phyloP scores from a whole-genome alignment of 2,797 vertebrate species.

The Phoebastria nigripes region DNA sequence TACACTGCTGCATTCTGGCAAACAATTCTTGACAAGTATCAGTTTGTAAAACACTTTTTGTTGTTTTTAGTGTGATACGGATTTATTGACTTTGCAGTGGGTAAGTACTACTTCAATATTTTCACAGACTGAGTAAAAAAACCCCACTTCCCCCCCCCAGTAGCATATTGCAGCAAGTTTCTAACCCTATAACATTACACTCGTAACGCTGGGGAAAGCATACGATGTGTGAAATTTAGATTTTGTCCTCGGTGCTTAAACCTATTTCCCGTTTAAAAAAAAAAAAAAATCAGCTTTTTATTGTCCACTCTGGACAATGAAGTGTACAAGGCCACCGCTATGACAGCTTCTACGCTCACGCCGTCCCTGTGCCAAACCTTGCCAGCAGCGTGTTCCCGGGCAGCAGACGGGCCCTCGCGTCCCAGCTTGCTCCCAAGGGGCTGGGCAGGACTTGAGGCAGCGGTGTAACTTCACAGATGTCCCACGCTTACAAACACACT shows the following conservation, averaged over 20 bases:
- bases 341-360: not conserved
- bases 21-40: not conserved
- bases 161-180: not conserved
- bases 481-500: not conserved
- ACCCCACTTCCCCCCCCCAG: no score
- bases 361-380: not conserved
- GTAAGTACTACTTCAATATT: conserved; percentile 17
- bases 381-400: not conserved
- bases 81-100: conserved; percentile 3
- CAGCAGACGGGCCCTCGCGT: not conserved
- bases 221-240: not conserved
- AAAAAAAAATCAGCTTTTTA: not conserved
- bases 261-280: not conserved
- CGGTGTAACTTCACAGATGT: not conserved
- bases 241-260: not conserved
- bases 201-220: not conserved
- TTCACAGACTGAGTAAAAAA: not conserved
- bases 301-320: not conserved
- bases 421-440: not conserved
- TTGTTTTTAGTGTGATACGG: not conserved
- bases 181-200: not conserved
- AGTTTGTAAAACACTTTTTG: not conserved
- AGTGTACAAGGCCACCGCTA: not conserved
- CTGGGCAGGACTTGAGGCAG: not conserved
- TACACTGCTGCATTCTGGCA: not conserved